phyloP scores from a whole-genome alignment of 2,113 vertebrate species.

The Alces alces region DNA sequence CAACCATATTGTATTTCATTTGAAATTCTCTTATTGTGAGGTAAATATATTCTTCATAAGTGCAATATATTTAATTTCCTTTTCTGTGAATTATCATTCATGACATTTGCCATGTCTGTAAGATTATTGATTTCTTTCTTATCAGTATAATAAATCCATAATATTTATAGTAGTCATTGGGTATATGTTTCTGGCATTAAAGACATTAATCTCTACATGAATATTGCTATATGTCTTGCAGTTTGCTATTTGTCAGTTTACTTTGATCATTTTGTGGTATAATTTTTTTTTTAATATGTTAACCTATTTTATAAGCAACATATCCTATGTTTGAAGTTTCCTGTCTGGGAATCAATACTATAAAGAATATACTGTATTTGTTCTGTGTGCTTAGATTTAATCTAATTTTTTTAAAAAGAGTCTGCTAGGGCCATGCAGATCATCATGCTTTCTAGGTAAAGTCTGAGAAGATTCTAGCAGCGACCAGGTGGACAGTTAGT shows the following conservation, averaged over 20 bases:
- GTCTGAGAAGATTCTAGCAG: not conserved
- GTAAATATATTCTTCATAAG: not conserved
- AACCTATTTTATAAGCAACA: not conserved
- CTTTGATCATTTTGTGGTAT: not conserved
- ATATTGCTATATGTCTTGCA: not conserved
- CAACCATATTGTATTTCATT: not conserved
- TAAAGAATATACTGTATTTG: not conserved
- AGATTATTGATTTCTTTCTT: not conserved
- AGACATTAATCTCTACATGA: not conserved
- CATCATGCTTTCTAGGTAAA: not conserved
- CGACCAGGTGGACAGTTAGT: not conserved
- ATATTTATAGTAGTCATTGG: not conserved
- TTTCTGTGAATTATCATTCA: not conserved
- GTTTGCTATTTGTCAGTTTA: not conserved
- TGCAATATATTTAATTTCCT: not conserved
- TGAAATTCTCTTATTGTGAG: not conserved
- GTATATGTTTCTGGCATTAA: not conserved
- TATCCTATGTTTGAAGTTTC: not conserved
- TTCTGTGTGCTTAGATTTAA: not conserved
- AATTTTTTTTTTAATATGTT: not conserved
- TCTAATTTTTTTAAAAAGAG: not conserved
- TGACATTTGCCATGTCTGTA: not conserved
- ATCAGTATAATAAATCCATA: not conserved
- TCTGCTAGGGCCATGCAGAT: not conserved
- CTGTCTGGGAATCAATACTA: not conserved